These are phyloP conservation scores for Drosophila seguyi DNA, from an alignment of 1,140 invertebrate genomes.

Conservation along the genomic window DNA sequence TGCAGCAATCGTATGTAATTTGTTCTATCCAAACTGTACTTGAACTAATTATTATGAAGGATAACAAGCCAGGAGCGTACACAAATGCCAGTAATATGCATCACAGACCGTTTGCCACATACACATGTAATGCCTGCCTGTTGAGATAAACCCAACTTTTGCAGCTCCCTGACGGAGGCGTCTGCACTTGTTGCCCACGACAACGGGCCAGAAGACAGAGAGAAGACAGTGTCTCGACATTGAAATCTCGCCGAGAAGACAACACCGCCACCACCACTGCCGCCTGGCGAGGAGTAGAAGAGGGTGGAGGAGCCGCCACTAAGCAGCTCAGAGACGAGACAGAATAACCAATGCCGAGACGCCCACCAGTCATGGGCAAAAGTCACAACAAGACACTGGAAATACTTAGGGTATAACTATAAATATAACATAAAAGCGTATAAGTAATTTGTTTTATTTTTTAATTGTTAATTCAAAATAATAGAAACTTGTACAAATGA, in stretches of 20 bases:
- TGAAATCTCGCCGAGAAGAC: conserved; percentile 51
- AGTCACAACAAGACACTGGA: conserved; percentile 47
- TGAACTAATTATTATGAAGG: conserved; percentile 53
- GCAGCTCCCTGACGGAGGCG: conserved; percentile 11
- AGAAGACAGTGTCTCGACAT: conserved; percentile 39
- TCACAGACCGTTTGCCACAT: conserved; percentile 37
- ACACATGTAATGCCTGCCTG: conserved; percentile 56
- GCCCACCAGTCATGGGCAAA: conserved; percentile 69
- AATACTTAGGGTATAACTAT: not conserved
- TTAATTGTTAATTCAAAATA: not conserved
- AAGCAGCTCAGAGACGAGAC: conserved; percentile 66
- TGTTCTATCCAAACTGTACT: conserved; percentile 30
- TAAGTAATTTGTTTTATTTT: no score
- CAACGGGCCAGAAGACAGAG: conserved; percentile 19
- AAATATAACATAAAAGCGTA: not conserved
- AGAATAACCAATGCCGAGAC: conserved; percentile 61
- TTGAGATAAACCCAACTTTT: conserved; percentile 34
- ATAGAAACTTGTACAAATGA: not conserved
- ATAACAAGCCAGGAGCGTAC: conserved; percentile 22
- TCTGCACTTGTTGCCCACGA: conserved; percentile 56
- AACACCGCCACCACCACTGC: conserved; percentile 21
- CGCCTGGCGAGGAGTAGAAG: not conserved
- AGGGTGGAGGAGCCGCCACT: conserved; percentile 19
- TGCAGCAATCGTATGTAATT: conserved; percentile 34
- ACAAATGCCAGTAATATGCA: conserved; percentile 33